A percentile compares a stretch with the other conserved stretches of the same genome.
Conservation (phyloP, 2,797 vertebrate species). For the Gallinago solitaria region DNA sequence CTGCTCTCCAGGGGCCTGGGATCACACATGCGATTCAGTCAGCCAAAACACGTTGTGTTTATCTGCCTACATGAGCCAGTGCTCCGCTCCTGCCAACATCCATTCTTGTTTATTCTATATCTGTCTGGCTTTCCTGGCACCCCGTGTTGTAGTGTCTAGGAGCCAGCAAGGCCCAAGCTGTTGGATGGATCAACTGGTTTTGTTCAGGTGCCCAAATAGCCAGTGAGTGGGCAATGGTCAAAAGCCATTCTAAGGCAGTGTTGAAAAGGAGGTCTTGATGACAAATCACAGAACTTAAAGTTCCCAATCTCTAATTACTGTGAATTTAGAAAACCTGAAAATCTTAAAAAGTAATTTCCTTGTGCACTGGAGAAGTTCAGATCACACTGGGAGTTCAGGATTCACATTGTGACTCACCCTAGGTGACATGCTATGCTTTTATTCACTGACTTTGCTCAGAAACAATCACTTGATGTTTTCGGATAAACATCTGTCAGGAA, state of each 20-base stretch:
- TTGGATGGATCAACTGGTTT: not conserved
- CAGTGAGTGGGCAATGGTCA: not conserved
- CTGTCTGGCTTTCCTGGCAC: conserved; percentile 20
- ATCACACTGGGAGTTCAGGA: not conserved
- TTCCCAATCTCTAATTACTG: not conserved
- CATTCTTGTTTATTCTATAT: not conserved
- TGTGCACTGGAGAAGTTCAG: not conserved
- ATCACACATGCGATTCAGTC: not conserved
- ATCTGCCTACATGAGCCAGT: not conserved
- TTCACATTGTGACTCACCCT: not conserved
- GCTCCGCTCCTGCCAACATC: not conserved
- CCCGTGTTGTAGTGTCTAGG: fast-evolving
- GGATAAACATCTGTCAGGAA: conserved; percentile 63
- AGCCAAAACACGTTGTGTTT: not conserved
- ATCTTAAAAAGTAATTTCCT: not conserved
- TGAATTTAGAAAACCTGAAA: not conserved
- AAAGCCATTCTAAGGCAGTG: not conserved
- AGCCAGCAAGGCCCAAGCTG: not conserved
- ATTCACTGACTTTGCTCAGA: conserved; percentile 12
- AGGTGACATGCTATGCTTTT: not conserved
- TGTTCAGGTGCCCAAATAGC: not conserved
- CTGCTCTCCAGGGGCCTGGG: not conserved
- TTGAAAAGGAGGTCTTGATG: not conserved
- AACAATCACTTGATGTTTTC: conserved; percentile 28
- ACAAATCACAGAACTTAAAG: not conserved